phyloP scores from a whole-genome alignment of 2,113 vertebrate species.

The Cyanoramphus novaezelandiae region DNA sequence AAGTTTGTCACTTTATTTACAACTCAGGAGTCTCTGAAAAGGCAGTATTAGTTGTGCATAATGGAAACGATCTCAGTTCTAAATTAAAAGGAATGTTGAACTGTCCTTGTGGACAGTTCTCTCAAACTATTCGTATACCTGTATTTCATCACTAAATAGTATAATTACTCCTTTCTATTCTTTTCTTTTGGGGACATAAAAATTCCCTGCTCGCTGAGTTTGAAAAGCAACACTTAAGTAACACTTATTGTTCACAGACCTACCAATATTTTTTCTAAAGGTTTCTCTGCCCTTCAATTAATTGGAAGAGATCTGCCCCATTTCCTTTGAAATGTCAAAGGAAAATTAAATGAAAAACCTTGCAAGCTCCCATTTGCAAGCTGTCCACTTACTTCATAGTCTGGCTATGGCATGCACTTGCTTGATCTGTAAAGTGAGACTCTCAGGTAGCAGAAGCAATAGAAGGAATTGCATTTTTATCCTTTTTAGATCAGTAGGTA shows the following conservation, averaged over 20 bases:
- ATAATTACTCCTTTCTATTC: neutral
- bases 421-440: neutral
- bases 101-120: conserved; percentile 26
- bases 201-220: neutral
- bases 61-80: conserved; percentile 6
- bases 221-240: conserved; percentile 36
- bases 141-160: neutral
- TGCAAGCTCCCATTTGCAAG: neutral
- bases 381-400: neutral
- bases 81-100: conserved; percentile 36
- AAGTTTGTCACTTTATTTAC: conserved; percentile 60
- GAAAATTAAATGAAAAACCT: neutral
- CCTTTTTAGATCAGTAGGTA: neutral
- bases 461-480: neutral
- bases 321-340: conserved; percentile 52
- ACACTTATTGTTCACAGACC: neutral
- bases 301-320: conserved; percentile 8
- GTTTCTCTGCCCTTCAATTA: conserved; percentile 27
- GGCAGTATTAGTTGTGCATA: neutral
- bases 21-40: conserved; percentile 6
- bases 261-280: neutral
- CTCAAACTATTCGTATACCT: neutral
- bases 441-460: neutral
- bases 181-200: neutral
- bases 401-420: neutral